Evolutionary conservation across 1,140 invertebrate genomes (phyloP).

Genomic region (Stenopsyche tienmushanensis): DNA sequence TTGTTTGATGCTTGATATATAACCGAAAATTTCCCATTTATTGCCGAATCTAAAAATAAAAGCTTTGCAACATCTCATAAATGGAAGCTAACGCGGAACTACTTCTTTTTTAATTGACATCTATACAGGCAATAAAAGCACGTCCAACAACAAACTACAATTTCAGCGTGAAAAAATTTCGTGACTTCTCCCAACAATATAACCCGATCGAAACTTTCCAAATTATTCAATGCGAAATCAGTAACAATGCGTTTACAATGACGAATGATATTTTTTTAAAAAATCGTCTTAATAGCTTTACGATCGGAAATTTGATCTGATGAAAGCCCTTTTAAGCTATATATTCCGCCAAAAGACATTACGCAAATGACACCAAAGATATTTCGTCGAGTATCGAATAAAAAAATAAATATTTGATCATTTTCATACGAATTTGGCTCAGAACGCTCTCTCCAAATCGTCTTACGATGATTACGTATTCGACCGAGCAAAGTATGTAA

Average conservation of each 20-base stretch:
- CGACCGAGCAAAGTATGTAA: too few relatives aligned
- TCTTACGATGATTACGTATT: too few relatives aligned
- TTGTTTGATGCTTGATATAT: neutral
- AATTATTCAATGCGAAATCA: neutral
- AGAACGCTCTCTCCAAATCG: too few relatives aligned
- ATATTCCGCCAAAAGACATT: too few relatives aligned
- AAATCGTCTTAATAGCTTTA: neutral
- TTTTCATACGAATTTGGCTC: too few relatives aligned
- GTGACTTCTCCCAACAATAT: neutral
- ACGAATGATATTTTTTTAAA: neutral
- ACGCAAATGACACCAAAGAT: too few relatives aligned
- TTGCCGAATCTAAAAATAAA: too few relatives aligned
- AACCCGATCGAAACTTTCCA: neutral
- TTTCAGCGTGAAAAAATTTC: neutral
- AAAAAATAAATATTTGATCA: too few relatives aligned
- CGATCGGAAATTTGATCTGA: neutral
- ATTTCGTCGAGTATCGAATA: too few relatives aligned
- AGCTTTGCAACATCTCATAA: neutral
- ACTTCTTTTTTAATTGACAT: neutral
- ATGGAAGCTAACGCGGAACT: neutral
- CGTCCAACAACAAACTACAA: neutral
- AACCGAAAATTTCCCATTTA: too few relatives aligned
- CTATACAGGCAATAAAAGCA: neutral
- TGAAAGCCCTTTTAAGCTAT: too few relatives aligned
- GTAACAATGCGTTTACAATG: too few relatives aligned